Evolutionary conservation across 2,888 invertebrate species (phyloP).

Genomic region (Lamellibrachia satsuma): DNA sequence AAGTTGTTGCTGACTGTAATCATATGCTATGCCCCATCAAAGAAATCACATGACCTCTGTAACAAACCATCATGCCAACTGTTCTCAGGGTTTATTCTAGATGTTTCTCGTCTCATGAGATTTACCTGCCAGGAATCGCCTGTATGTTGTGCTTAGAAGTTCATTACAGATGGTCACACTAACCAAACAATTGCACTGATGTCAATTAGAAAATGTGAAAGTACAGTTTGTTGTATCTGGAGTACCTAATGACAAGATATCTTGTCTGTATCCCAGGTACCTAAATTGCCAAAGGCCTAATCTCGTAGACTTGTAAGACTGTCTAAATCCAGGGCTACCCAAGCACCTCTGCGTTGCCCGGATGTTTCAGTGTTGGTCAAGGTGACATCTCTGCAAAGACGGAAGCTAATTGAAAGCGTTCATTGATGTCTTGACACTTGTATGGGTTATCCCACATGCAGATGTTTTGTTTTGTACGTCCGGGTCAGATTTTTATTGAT

Average conservation of each 20-base stretch:
- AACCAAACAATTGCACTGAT: no score
- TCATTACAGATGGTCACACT: no score
- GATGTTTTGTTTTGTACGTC: not conserved
- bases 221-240: no score
- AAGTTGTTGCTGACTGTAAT: not conserved
- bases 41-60: not conserved
- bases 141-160: no score
- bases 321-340: constrained; percentile 1
- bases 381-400: not conserved
- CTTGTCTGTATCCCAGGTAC: not conserved
- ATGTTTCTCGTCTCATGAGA: no score
- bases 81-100: no score
- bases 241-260: not conserved
- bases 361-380: no score
- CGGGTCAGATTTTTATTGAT: not conserved
- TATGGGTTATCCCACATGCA: not conserved
- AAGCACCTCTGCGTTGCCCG: not conserved
- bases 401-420: not conserved
- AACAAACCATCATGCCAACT: not conserved
- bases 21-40: not conserved
- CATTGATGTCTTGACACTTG: not conserved
- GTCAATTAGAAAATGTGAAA: no score
- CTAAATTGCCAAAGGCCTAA: not conserved
- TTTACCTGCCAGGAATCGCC: no score
- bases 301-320: not conserved